These are phyloP conservation scores for Urocyon cinereoargenteus DNA, from an alignment of 2,797 vertebrate species.

Conservation along the genomic window DNA sequence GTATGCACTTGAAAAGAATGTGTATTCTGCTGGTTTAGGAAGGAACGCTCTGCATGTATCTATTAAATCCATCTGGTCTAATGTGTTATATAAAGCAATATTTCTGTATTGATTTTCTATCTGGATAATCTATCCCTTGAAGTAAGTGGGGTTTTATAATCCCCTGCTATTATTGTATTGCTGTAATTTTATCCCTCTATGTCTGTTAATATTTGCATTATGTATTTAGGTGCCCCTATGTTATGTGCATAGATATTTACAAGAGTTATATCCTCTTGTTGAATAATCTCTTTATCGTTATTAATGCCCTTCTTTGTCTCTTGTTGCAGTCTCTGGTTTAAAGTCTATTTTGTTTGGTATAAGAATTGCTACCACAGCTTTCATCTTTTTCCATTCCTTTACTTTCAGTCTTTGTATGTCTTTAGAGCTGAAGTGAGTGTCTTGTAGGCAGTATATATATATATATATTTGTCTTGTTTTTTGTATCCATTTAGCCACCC, in stretches of 20 bases:
- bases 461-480: not conserved
- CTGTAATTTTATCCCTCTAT: not conserved
- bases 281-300: not conserved
- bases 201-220: not conserved
- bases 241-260: not conserved
- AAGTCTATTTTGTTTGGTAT: not conserved
- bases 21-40: not conserved
- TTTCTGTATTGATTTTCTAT: not conserved
- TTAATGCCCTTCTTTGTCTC: not conserved
- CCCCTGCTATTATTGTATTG: not conserved
- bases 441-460: not conserved
- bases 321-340: not conserved
- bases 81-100: not conserved
- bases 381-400: not conserved
- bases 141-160: not conserved
- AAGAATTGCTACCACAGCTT: not conserved
- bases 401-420: not conserved
- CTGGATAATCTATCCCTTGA: not conserved
- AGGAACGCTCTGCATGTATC: not conserved
- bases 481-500: not conserved
- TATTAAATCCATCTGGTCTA: not conserved
- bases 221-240: not conserved
- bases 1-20: not conserved
- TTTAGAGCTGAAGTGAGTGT: not conserved
- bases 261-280: not conserved